Evolutionary conservation across 2,113 vertebrate genomes (phyloP).

Genomic region (Limnothrissa miodon): DNA sequence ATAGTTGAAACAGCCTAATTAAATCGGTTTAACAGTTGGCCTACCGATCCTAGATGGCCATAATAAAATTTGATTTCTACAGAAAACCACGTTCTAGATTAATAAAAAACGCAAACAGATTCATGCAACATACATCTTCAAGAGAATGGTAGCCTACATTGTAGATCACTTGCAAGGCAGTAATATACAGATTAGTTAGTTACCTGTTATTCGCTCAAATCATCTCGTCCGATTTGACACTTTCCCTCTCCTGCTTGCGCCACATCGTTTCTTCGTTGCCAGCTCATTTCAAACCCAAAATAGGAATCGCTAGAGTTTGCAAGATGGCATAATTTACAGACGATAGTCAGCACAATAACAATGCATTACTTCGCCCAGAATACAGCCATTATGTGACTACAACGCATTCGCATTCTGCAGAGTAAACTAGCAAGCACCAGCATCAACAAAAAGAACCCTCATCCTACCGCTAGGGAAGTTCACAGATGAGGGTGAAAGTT

Average conservation of each 20-base stretch:
- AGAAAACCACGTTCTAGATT: neutral
- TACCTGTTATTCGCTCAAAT: constrained; percentile 37
- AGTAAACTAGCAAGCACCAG: neutral
- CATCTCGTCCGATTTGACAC: constrained; percentile 28
- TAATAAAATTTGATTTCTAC: neutral
- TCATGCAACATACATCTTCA: neutral
- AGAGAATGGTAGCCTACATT: neutral
- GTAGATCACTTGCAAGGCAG: neutral
- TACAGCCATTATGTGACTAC: neutral
- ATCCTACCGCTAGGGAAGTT: neutral
- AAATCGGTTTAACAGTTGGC: neutral
- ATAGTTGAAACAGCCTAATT: neutral
- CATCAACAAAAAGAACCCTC: constrained; percentile 7
- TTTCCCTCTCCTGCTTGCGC: constrained; percentile 32
- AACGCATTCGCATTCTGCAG: neutral
- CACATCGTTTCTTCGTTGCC: constrained; percentile 27
- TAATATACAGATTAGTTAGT: neutral
- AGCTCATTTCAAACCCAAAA: neutral
- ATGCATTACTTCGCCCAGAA: neutral
- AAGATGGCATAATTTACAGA: neutral
- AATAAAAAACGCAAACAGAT: neutral
- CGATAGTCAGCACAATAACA: neutral
- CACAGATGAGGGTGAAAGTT: constrained; percentile 10
- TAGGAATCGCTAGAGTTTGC: neutral
- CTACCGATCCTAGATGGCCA: neutral